These are phyloP conservation scores for Drosophila macrospina DNA, from an alignment of 2,888 invertebrate species.

Conservation along the genomic window DNA sequence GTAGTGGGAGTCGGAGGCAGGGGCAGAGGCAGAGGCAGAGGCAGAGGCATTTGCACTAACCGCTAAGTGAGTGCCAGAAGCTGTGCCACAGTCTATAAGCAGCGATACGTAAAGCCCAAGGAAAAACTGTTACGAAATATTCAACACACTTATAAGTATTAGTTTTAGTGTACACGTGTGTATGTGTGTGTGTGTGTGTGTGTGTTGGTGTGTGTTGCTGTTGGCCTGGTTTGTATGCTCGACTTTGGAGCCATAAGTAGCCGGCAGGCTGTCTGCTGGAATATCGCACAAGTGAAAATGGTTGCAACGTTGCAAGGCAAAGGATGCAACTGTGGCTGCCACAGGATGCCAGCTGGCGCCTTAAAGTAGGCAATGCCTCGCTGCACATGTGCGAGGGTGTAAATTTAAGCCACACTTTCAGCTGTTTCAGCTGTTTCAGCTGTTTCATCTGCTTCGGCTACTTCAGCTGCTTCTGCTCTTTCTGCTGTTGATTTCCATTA, in stretches of 20 bases:
- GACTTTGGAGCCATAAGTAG: constrained; percentile 68
- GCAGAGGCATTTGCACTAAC: constrained; percentile 58
- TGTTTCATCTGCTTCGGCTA: no score
- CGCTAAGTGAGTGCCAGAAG: constrained; percentile 74
- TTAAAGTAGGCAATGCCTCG: constrained; percentile 54
- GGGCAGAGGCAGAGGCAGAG: constrained; percentile 19
- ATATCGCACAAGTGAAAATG: constrained; percentile 60
- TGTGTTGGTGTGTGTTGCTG: constrained; percentile 42
- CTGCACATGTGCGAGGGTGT: constrained; percentile 54
- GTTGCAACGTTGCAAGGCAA: constrained; percentile 30
- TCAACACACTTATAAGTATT: constrained; percentile 34
- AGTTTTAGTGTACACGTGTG: constrained; percentile 8
- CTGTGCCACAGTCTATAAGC: constrained; percentile 74
- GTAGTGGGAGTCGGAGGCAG: constrained; percentile 4
- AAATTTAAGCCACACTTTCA: background rate
- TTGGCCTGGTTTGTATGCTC: constrained; percentile 53
- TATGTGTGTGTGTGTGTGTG: constrained; percentile 14
- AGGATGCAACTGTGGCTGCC: constrained; percentile 26
- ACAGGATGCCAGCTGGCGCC: constrained; percentile 35
- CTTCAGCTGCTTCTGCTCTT: background rate
- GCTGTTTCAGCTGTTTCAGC: background rate
- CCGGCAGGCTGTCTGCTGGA: constrained; percentile 65
- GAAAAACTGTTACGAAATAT: constrained; percentile 63
- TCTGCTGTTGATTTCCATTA: constrained; percentile 54
- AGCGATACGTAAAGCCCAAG: constrained; percentile 65